Evolutionary conservation across 2,888 invertebrate genomes (phyloP), one percentile per base, ranked within the genome.

Genomic region (Synanthedon andrenaeformis): DNA sequence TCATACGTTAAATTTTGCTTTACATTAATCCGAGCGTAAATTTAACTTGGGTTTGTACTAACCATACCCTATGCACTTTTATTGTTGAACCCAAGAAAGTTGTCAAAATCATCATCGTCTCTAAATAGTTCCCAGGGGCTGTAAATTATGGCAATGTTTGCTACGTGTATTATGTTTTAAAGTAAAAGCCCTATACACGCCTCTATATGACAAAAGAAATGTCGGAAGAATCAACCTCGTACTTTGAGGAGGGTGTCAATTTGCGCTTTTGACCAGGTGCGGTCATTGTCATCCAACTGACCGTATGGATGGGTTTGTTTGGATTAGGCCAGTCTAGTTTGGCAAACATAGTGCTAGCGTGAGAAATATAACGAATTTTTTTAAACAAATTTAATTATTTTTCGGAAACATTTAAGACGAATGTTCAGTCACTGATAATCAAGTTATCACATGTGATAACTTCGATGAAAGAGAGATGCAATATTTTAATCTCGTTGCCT

Each of bases 271-370:
- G 67, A 69, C 84, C 86, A 81, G 81, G 79, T 80, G 80, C 64
- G 79, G 79, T 72, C 76, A 78, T 83, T 83, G 79, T 79, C 70
- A 73, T 59, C 63, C 82, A 77, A 81, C 84, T 86, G 86, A 86
- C 86, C 86, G 77, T 81, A 74, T 75, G 74, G 61, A 64, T 62
- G 61, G 68, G 68, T 71, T 68, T 80, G 79, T 81, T 79, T 76
- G 77, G 68, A 70, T 78, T 79, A 76, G 79, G 63, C 73, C 72
- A 70, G 73, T 68, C 74, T 72, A 76, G 70, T 73, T 72, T 65
- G 63, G 68, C 72, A 73, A 79, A 77, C 69, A 75, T 65, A 79
- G 76, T 69, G 57, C 60, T 51, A 76, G 70, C 85, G 85, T 85
- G 85, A 82, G 85, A 85, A 84, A 61, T 55, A 52, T 74, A 76